Evolutionary conservation across 2,888 invertebrate species (phyloP), one percentile per base, ranked within the genome.

Genomic region (Rhingia rostrata): DNA sequence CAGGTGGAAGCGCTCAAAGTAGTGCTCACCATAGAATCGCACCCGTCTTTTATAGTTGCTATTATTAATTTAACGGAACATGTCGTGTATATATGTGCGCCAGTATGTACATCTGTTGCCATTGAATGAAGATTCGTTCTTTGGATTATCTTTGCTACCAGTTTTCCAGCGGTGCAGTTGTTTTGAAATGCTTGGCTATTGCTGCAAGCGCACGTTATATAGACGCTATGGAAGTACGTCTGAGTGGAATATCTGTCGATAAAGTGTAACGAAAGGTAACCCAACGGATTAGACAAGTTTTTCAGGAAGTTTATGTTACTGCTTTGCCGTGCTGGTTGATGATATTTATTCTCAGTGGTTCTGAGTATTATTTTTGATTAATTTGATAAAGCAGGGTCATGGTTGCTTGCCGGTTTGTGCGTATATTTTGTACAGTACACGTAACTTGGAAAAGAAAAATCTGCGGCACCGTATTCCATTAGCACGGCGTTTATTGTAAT

Each of bases 271-370:
- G 80, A 69, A 75, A 80, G 84, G 84, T 84, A 84, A 75, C 49
- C 66, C 80, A 84, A 80, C 84, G 84, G 84, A 80, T 84, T 80
- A 60, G 69, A 84, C 84, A 70, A 80, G 84, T 84, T 84, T 84
- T 84, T 84, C 84, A 84, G 84, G 84, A 84, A 84, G 84, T 84
- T 51, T 14, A 12, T 63, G 43, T 22, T 63, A 53, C 35, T 75
- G 58, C 22, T 64, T 33, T 39, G 35, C 43, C 47, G 33, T 32
- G 6, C 14, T 49, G 12, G 33, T 47, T 56, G 61, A 61, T 41
- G 35, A 33, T 63, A 37, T 53, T 41, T 35, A 35, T 58, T 4
- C 6, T 4, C 30, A 12, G n/a, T 39, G 32, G 60, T 67, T 58
- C 58, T 61, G 58, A 33, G 61, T 43, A 58, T 45, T 4, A 33